phyloP scores from a whole-genome alignment of 2,113 vertebrate species.

The Pipa parva region DNA sequence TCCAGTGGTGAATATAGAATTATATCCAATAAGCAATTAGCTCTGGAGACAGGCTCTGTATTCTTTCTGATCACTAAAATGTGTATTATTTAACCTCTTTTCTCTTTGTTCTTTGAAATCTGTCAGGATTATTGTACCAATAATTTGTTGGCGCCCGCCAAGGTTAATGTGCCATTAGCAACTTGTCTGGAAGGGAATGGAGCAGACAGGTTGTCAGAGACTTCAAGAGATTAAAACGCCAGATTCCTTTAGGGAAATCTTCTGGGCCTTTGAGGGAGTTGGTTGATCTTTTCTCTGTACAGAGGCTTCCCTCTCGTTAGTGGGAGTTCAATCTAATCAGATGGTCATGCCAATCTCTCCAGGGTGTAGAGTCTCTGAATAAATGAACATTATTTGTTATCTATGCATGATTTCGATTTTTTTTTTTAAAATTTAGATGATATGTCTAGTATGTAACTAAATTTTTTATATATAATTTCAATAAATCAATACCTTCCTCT shows the following conservation, averaged over 20 bases:
- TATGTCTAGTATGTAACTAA: too few relatives aligned
- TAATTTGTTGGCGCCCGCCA: slow-evolving; percentile 58
- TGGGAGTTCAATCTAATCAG: slow-evolving; percentile 17
- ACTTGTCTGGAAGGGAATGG: slow-evolving; percentile 54
- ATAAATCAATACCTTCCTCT: too few relatives aligned
- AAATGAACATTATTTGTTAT: slow-evolving; percentile 37
- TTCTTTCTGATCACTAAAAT: neutral
- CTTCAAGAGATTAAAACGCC: slow-evolving; percentile 60
- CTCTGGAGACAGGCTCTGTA: neutral
- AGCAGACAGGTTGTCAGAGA: slow-evolving; percentile 64
- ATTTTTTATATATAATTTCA: too few relatives aligned
- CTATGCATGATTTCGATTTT: too few relatives aligned
- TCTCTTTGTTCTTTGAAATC: slow-evolving; percentile 19
- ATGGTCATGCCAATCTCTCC: slow-evolving; percentile 18
- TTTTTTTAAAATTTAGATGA: too few relatives aligned
- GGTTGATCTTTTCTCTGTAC: slow-evolving; percentile 16
- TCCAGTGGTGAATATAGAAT: too few relatives aligned
- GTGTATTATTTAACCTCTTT: slow-evolving; percentile 10
- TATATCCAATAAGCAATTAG: neutral
- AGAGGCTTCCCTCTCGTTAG: slow-evolving; percentile 17
- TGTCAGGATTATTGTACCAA: slow-evolving; percentile 51
- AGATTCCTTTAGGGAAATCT: slow-evolving; percentile 51
- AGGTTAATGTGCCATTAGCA: slow-evolving; percentile 65
- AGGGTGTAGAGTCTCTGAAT: slow-evolving; percentile 3
- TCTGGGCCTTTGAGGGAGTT: slow-evolving; percentile 43